Evolutionary conservation across 2,888 invertebrate genomes (phyloP), one percentile per base, ranked within the genome.

Genomic region (Cerastoderma edule): DNA sequence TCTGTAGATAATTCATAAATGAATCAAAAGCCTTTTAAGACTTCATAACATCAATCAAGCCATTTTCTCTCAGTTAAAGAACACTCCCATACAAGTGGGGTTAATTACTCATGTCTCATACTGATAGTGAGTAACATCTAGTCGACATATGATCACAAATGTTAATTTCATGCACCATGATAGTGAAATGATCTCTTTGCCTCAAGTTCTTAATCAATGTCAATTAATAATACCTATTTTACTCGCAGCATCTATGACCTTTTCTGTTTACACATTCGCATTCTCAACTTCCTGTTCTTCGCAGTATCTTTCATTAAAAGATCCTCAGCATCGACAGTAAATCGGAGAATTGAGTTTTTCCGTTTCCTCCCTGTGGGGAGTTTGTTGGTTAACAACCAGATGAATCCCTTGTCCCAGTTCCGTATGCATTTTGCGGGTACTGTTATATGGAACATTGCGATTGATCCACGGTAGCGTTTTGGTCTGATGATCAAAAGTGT

Each of bases 281-380:
- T 2, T 32, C 24, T 28, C 33, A 57, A 32, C 3, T 33, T 57
- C 1, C 32, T 30, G 28, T 57, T 57, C n/a, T 22, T 57, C 8
- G 33, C n/a, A 57, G 33, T 57, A 32, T 57, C 28, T 8, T 2
- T 32, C 57, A 57, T 57, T 19, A 57, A n/a, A 32, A 57, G 28
- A 19, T 57, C 57, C 33, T 32, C n/a, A 57, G 13, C 8, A 2
- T 32, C 33, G 22, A 57, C 19, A 3, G 16, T 33, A 2, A 57
- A 28, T n/a, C n/a, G n/a, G n/a, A 57, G 30, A 57, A 19, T 57
- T 22, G 19, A 8, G 28, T 33, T 33, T 57, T 19, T n/a, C 30
- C 4, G 53, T 27, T 33, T 2, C 33, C 8, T 2, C 19, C 57
- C n/a, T n/a, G n/a, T 16, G 5, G 33, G 57, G 22, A 13, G 1